Conservation (phyloP, 2,888 invertebrate species). For the Caenorhabditis sp. region DNA sequence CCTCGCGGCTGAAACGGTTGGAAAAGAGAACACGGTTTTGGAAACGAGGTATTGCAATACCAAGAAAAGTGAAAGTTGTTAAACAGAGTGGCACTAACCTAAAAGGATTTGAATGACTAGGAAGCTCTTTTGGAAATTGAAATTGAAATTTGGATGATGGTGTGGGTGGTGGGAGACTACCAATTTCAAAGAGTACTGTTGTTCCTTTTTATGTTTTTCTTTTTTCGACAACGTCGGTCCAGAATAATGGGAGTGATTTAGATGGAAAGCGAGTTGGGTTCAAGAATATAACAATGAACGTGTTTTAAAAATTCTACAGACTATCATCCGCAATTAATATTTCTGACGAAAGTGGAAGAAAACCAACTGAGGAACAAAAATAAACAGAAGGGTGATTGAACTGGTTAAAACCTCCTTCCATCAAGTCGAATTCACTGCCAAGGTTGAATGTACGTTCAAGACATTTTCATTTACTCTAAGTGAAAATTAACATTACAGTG, state of each 20-base stretch:
- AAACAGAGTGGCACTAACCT: slow-evolving; percentile 36
- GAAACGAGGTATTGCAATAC: neutral
- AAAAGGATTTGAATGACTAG: neutral
- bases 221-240: neutral
- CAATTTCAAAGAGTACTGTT: slow-evolving; percentile 45
- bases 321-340: slow-evolving; percentile 4
- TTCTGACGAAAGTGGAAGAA: neutral
- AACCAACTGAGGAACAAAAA: slow-evolving; percentile 1
- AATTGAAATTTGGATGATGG: neutral
- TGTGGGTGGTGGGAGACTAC: neutral
- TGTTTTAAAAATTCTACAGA: neutral
- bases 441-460: slow-evolving; percentile 30
- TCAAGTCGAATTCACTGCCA: slow-evolving; percentile 18
- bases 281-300: neutral
- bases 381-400: neutral
- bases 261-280: no score
- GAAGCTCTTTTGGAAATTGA: slow-evolving; percentile 38
- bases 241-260: neutral
- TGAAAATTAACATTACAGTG: slow-evolving; percentile 1
- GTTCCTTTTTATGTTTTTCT: slow-evolving; percentile 5
- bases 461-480: slow-evolving; percentile 13
- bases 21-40: slow-evolving; percentile 12
- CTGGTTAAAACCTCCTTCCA: neutral
- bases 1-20: slow-evolving; percentile 1
- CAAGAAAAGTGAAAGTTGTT: slow-evolving; percentile 41